Conservation (phyloP, 2,797 vertebrate genomes). For the Diceros bicornis region DNA sequence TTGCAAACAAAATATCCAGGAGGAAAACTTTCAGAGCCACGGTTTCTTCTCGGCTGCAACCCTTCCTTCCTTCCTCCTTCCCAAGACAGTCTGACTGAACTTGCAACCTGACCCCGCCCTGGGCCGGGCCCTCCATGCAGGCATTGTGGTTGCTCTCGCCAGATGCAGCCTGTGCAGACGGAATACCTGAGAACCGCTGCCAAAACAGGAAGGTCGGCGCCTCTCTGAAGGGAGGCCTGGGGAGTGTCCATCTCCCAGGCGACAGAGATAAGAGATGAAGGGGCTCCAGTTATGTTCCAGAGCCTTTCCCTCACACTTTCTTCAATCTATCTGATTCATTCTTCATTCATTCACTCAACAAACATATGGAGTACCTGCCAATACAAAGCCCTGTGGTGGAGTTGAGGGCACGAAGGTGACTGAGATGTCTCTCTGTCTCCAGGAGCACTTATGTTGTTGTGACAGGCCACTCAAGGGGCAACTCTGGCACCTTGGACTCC, state of each 20-base stretch:
- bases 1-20: constrained; percentile 77
- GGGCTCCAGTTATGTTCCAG: neutral
- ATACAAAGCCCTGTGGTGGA: neutral
- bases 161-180: constrained; percentile 69
- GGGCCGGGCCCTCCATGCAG: constrained; percentile 51
- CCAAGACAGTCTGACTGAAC: constrained; percentile 71
- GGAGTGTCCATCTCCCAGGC: constrained; percentile 83
- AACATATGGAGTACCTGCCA: neutral
- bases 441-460: too few relatives aligned
- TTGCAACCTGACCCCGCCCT: constrained; percentile 55
- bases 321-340: neutral
- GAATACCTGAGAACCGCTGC: constrained; percentile 85
- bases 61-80: constrained; percentile 82
- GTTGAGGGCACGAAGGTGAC: neutral
- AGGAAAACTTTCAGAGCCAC: constrained; percentile 77
- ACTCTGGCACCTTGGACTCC: neutral
- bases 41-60: constrained; percentile 66
- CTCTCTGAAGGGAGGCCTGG: constrained; percentile 85
- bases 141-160: constrained; percentile 66
- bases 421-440: neutral
- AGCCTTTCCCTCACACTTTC: neutral
- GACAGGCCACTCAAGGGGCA: neutral
- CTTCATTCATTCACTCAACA: neutral
- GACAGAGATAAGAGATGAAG: constrained; percentile 83
- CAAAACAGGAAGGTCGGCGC: constrained; percentile 90